Percentiles rank a stretch among this genome's conserved stretches.
These are phyloP conservation scores for Melanostigma gelatinosum DNA, from an alignment of 2,113 vertebrate species.

Conservation along the genomic window DNA sequence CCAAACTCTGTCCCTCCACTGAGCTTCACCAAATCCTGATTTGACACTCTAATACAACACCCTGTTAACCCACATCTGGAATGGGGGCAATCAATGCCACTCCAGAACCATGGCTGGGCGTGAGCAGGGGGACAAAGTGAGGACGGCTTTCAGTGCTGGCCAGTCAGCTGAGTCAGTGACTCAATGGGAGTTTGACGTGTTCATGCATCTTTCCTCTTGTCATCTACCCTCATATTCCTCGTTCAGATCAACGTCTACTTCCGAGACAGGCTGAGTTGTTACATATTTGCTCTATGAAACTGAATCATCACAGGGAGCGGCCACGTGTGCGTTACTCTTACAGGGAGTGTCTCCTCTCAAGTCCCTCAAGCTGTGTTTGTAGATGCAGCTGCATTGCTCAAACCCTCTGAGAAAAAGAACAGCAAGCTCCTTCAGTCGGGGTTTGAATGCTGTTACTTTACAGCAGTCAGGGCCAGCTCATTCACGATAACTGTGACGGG, in stretches of 20 bases:
- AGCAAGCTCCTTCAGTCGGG: conserved; percentile 48
- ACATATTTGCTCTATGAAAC: conserved; percentile 9
- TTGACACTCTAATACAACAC: conserved; percentile 33
- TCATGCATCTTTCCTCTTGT: conserved; percentile 18
- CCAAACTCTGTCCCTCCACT: conserved; percentile 10
- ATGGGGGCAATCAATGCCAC: conserved; percentile 72
- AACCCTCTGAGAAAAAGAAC: conserved; percentile 57
- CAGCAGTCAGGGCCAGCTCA: conserved; percentile 22
- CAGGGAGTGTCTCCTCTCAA: conserved; percentile 59
- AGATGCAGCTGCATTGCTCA: conserved; percentile 71
- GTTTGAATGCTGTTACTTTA: conserved; percentile 33
- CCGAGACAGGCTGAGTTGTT: neutral
- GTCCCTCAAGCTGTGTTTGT: conserved; percentile 51
- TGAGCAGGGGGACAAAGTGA: conserved; percentile 53
- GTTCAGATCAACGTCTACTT: conserved; percentile 9
- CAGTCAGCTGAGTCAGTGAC: conserved; percentile 41
- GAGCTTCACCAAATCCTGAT: conserved; percentile 39
- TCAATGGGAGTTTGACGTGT: conserved; percentile 13
- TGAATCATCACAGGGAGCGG: conserved; percentile 15
- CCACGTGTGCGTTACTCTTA: conserved; percentile 27
- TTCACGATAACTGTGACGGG: conserved; percentile 20
- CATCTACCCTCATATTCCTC: conserved; percentile 12
- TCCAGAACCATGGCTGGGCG: conserved; percentile 39
- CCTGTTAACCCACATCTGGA: conserved; percentile 68
- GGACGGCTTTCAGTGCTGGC: conserved; percentile 56